A percentile compares a stretch with the other conserved stretches of the same genome.
These are phyloP conservation scores for Apteryx mantelli DNA, from an alignment of 2,113 vertebrate species.

Conservation along the genomic window DNA sequence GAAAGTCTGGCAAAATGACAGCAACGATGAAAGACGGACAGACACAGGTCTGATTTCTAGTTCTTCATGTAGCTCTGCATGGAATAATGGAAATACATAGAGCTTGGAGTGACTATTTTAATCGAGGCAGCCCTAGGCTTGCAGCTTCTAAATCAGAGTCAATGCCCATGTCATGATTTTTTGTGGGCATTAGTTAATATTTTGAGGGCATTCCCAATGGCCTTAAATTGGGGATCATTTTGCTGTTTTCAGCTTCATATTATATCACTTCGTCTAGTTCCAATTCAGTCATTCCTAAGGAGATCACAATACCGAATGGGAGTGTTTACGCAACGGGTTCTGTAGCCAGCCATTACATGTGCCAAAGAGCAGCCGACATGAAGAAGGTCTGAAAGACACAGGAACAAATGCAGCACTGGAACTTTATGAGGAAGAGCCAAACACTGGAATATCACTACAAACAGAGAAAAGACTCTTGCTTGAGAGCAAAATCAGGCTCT, in stretches of 20 bases:
- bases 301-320: not conserved
- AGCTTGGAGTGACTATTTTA: not conserved
- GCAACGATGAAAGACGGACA: not conserved
- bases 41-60: not conserved
- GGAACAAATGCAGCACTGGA: not conserved
- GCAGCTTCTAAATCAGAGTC: not conserved
- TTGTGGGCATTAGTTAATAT: not conserved
- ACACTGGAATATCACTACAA: not conserved
- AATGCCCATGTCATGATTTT: not conserved
- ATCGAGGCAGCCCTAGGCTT: not conserved
- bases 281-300: not conserved
- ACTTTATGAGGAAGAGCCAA: not conserved
- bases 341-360: not conserved
- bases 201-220: not conserved
- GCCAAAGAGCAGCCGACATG: not conserved
- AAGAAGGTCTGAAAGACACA: not conserved
- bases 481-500: not conserved
- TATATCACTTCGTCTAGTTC: not conserved
- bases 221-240: not conserved
- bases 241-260: not conserved
- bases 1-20: not conserved
- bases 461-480: not conserved
- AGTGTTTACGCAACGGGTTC: not conserved
- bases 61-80: not conserved
- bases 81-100: not conserved